Conservation (phyloP, 53 echinoderm and acorn worm species). For the Arbacia lixula region DNA sequence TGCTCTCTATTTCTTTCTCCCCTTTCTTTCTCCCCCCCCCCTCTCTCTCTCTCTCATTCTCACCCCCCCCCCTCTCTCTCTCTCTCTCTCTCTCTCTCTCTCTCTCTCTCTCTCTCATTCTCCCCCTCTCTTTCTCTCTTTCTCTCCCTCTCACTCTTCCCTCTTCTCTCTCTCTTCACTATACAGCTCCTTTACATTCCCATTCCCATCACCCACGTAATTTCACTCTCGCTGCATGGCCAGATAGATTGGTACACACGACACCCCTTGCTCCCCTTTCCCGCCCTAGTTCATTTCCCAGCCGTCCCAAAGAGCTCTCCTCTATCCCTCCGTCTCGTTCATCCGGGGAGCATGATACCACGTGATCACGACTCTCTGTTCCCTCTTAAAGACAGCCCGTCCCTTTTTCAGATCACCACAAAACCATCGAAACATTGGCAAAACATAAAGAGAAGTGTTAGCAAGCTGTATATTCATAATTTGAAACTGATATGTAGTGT, state of each 20-base stretch:
- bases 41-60: background rate
- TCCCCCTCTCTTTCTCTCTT: background rate
- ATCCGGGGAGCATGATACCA: too few species aligned
- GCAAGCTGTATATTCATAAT: too few species aligned
- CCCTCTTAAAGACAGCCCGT: too few species aligned
- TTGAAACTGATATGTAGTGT: too few species aligned
- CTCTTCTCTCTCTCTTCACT: background rate
- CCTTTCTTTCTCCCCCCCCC: background rate
- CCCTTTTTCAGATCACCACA: too few species aligned
- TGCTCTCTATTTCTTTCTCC: slow-evolving; percentile 5
- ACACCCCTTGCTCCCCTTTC: background rate
- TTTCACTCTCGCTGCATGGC: background rate
- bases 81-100: background rate
- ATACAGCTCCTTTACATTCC: background rate
- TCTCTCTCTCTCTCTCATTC: background rate
- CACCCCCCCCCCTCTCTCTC: background rate
- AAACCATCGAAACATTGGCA: too few species aligned
- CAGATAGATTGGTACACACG: too few species aligned
- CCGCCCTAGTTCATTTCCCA: background rate
- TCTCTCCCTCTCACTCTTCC: background rate
- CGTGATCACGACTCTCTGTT: too few species aligned
- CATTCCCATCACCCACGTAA: background rate
- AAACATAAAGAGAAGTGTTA: too few species aligned
- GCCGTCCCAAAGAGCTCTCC: too few species aligned
- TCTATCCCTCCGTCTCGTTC: too few species aligned